Percentiles rank a stretch among this genome's conserved stretches.
Evolutionary conservation across 1,140 invertebrate genomes (phyloP).

Genomic region (Pogonus chalceus): DNA sequence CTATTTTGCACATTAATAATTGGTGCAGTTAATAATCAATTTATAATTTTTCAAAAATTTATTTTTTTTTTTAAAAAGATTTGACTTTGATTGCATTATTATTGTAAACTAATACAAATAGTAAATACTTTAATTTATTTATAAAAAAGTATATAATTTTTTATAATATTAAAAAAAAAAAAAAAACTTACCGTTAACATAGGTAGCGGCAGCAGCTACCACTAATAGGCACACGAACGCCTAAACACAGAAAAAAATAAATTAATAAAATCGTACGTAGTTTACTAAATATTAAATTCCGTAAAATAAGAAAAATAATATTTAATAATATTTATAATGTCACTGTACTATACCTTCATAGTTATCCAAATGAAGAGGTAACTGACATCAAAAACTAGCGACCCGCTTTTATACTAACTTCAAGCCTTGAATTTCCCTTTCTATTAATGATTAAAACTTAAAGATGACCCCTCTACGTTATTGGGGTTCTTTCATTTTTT

Average conservation of each 20-base stretch:
- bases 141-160: too few relatives aligned
- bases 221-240: constrained; percentile 1
- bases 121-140: too few relatives aligned
- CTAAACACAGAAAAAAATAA: constrained; percentile 2
- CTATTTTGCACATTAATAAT: too few relatives aligned
- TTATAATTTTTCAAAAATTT: too few relatives aligned
- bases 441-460: not conserved
- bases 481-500: not conserved
- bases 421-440: constrained; percentile 6
- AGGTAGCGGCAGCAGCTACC: not conserved
- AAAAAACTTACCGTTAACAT: not conserved
- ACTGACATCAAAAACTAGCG: constrained; percentile 2
- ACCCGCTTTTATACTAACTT: constrained; percentile 1
- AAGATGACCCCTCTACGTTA: not conserved
- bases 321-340: not conserved
- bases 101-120: too few relatives aligned
- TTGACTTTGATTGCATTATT: too few relatives aligned
- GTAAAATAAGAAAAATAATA: not conserved
- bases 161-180: too few relatives aligned
- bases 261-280: too few relatives aligned
- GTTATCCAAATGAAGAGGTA: constrained; percentile 7
- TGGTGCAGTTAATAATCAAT: too few relatives aligned
- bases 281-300: not conserved
- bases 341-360: not conserved
- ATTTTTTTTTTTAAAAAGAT: too few relatives aligned